Percentiles rank a stretch among this genome's conserved stretches.
phyloP scores from a whole-genome alignment of 2,888 invertebrate genomes.

The Meteorus colon region DNA sequence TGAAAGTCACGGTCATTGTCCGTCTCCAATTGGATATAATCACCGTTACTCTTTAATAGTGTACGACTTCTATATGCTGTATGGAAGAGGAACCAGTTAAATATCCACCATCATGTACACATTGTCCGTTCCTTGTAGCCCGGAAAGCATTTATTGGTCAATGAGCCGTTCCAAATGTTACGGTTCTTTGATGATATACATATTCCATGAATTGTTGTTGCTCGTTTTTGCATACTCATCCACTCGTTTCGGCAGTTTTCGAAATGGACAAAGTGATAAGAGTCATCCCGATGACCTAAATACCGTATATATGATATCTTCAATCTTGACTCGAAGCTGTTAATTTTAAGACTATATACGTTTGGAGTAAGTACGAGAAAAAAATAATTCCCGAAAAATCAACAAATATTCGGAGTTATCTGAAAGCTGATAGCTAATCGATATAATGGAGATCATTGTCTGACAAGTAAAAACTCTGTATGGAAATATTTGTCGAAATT shows the following conservation, averaged over 20 bases:
- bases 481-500: conserved; percentile 34
- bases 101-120: neutral
- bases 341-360: too few relatives aligned
- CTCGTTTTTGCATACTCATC: conserved; percentile 1
- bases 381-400: neutral
- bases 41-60: conserved; percentile 12
- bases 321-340: neutral
- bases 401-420: too few relatives aligned
- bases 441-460: too few relatives aligned
- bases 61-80: neutral
- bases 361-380: neutral
- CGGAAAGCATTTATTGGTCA: conserved; percentile 22
- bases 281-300: neutral
- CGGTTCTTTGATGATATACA: conserved; percentile 29
- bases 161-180: conserved; percentile 24
- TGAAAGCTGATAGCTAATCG: too few relatives aligned
- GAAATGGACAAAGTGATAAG: neutral
- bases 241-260: neutral
- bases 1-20: conserved; percentile 13
- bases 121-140: conserved; percentile 6
- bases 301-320: neutral
- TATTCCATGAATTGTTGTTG: neutral
- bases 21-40: neutral
- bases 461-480: too few relatives aligned
- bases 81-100: conserved; percentile 15